Conservation (phyloP, 2,888 invertebrate species). For the Gisinianus flammeolus region DNA sequence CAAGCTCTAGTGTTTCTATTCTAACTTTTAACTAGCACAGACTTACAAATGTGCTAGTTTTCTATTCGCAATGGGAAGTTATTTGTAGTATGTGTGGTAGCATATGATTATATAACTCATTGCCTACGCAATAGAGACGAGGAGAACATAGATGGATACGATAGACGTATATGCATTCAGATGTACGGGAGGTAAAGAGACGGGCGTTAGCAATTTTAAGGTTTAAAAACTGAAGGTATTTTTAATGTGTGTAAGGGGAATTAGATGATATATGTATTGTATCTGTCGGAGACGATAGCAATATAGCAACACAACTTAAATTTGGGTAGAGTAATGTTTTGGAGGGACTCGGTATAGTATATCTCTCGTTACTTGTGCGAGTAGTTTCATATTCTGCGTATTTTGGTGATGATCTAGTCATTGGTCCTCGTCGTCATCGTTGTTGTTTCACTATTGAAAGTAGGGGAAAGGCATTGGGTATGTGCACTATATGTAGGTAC, state of each 20-base stretch:
- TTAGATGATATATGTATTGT: background rate
- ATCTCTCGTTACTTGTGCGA: background rate
- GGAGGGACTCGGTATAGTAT: background rate
- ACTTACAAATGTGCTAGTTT: conserved; percentile 11
- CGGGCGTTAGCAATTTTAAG: background rate
- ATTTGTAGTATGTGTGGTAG: background rate
- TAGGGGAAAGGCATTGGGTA: background rate
- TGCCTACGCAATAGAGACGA: background rate
- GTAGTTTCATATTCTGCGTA: background rate
- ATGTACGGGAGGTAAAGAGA: background rate
- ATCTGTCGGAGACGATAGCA: background rate
- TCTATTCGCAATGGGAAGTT: background rate
- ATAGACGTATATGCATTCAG: background rate
- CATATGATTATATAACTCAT: background rate
- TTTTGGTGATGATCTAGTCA: background rate
- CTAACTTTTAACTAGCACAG: background rate
- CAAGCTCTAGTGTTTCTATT: background rate
- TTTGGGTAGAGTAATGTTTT: background rate
- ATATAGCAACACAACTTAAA: background rate
- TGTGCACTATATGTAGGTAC: background rate
- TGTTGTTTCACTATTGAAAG: background rate
- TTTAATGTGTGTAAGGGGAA: background rate
- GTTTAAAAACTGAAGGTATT: background rate
- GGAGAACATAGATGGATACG: background rate
- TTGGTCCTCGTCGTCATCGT: background rate